Evolutionary conservation across 1,140 invertebrate species (phyloP).

Genomic region (Varroa destructor): DNA sequence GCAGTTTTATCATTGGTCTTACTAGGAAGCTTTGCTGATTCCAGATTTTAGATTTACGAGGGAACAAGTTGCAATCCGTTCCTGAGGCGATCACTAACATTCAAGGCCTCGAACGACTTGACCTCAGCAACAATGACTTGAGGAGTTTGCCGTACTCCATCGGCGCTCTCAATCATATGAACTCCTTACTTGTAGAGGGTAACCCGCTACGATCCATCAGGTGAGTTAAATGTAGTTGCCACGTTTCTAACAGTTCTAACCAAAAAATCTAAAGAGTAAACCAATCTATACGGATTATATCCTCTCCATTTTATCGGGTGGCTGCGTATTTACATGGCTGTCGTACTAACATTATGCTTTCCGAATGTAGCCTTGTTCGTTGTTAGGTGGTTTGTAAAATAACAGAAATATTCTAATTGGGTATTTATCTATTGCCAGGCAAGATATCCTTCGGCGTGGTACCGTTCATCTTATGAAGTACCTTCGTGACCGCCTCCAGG

Average conservation of each 20-base stretch:
- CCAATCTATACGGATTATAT: no score
- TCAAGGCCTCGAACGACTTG: conserved; percentile 59
- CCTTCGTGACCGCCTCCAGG: conserved; percentile 16
- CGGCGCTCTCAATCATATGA: conserved; percentile 60
- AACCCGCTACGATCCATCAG: conserved; percentile 64
- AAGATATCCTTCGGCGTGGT: conserved; percentile 13
- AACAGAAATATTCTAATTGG: no score
- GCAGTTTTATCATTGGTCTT: no score
- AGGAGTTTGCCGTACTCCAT: conserved; percentile 59
- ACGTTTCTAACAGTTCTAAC: not conserved
- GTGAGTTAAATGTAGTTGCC: conserved; percentile 48
- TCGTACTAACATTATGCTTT: no score
- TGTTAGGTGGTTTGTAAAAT: no score
- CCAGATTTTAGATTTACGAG: conserved; percentile 55
- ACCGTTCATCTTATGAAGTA: conserved; percentile 21
- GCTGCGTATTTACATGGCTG: no score
- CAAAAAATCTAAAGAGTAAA: not conserved
- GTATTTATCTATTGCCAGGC: not conserved
- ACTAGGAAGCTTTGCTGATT: conserved; percentile 31
- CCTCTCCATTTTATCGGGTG: no score
- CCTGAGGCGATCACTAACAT: conserved; percentile 63
- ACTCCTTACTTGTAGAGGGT: conserved; percentile 65
- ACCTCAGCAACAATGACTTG: conserved; percentile 63
- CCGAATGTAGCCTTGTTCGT: no score
- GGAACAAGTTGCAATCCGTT: conserved; percentile 56